A percentile compares a stretch with the other conserved stretches of the same genome.
Evolutionary conservation across 2,113 vertebrate genomes (phyloP).

Genomic region (Tautogolabrus adspersus): DNA sequence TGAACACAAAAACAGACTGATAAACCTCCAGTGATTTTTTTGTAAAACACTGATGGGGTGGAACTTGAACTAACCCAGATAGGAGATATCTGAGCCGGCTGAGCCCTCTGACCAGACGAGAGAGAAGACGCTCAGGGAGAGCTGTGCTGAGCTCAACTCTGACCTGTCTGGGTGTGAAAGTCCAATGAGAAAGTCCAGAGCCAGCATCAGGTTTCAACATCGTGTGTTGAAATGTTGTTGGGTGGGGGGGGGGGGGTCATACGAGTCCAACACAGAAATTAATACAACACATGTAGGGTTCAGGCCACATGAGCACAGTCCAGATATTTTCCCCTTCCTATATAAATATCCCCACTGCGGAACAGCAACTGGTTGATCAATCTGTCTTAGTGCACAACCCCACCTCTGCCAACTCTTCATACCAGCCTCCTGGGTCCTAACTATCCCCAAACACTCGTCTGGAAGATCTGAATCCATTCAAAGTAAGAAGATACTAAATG

Average conservation of each 20-base stretch:
- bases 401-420: slow-evolving; percentile 30
- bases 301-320: slow-evolving; percentile 40
- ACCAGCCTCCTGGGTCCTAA: slow-evolving; percentile 38
- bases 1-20: no score
- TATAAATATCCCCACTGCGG: slow-evolving; percentile 51
- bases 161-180: slow-evolving; percentile 68
- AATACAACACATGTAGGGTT: slow-evolving; percentile 63
- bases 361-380: slow-evolving; percentile 62
- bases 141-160: slow-evolving; percentile 56
- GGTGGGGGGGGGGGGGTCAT: slow-evolving; percentile 42
- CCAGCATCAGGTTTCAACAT: slow-evolving; percentile 58
- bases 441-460: slow-evolving; percentile 54
- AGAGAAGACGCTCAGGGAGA: slow-evolving; percentile 33
- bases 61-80: slow-evolving; percentile 26
- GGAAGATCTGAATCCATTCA: slow-evolving; percentile 52
- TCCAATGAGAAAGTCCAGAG: slow-evolving; percentile 65
- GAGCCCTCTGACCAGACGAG: slow-evolving; percentile 32
- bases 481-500: slow-evolving; percentile 54
- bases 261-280: slow-evolving; percentile 58
- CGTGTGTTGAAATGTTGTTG: slow-evolving; percentile 43
- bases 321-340: slow-evolving; percentile 33
- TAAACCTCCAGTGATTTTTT: not conserved
- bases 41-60: slow-evolving; percentile 12
- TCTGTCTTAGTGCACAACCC: slow-evolving; percentile 46
- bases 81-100: slow-evolving; percentile 42